phyloP scores from a whole-genome alignment of 2,888 invertebrate species.

The Sympetrum striolatum region DNA sequence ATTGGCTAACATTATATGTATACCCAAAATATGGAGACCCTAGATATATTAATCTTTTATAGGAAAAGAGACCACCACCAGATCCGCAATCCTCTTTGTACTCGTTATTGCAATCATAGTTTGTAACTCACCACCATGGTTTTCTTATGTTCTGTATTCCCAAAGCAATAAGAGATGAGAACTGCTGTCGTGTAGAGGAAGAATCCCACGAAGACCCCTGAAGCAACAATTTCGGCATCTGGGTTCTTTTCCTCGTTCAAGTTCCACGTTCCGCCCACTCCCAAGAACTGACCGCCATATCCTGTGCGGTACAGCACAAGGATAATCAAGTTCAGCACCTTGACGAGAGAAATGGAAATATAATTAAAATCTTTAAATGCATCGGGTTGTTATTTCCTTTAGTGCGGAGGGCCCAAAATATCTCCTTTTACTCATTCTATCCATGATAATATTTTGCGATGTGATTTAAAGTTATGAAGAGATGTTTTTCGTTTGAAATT shows the following conservation, averaged over 20 bases:
- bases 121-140: constrained; percentile 61
- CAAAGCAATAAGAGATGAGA: constrained; percentile 77
- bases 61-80: too few relatives aligned
- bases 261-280: constrained; percentile 90
- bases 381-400: too few relatives aligned
- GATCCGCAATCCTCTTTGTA: too few relatives aligned
- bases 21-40: too few relatives aligned
- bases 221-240: constrained; percentile 86
- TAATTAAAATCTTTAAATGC: too few relatives aligned
- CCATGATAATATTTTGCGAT: too few relatives aligned
- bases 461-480: too few relatives aligned
- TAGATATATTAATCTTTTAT: too few relatives aligned
- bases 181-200: constrained; percentile 83
- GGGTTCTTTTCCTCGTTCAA: constrained; percentile 87
- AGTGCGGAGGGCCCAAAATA: too few relatives aligned
- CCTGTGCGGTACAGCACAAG: constrained; percentile 83
- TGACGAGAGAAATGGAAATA: constrained; percentile 47
- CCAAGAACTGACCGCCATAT: constrained; percentile 81
- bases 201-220: constrained; percentile 85
- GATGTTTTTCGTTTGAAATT: too few relatives aligned
- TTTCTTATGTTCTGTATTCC: constrained; percentile 79
- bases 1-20: too few relatives aligned
- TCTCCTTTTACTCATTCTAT: too few relatives aligned
- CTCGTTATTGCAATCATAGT: not conserved
- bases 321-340: constrained; percentile 84